phyloP scores from a whole-genome alignment of 2,113 vertebrate species.

The Spea bombifrons region DNA sequence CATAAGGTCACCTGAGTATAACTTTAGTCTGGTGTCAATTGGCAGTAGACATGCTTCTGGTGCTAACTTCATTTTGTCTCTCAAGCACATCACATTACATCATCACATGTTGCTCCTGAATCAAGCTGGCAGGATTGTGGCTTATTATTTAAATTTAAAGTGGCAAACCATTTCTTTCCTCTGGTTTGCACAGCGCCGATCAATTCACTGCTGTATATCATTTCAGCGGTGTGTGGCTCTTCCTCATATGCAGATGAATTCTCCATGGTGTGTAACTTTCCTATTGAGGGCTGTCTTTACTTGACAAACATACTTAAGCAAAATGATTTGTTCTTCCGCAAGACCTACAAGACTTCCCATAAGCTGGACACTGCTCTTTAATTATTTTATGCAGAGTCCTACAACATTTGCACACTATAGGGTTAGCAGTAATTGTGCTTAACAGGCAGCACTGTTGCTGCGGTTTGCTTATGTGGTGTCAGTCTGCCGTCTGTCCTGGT shows the following conservation, averaged over 20 bases:
- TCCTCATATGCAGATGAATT: background rate
- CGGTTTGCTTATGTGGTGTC: background rate
- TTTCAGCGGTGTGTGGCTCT: background rate
- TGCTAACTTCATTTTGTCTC: slow-evolving; percentile 29
- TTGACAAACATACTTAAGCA: background rate
- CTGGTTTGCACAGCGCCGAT: too few relatives aligned
- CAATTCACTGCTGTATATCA: background rate
- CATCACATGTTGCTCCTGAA: slow-evolving; percentile 18
- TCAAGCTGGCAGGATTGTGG: too few relatives aligned
- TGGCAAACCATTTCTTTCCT: too few relatives aligned
- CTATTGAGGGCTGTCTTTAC: background rate
- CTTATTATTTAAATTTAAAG: too few relatives aligned
- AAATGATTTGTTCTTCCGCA: slow-evolving; percentile 3
- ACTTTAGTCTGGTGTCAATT: background rate
- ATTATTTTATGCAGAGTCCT: background rate
- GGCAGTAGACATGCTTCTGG: background rate
- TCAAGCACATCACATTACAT: slow-evolving; percentile 42
- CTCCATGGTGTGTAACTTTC: background rate
- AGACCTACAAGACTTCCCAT: slow-evolving; percentile 9
- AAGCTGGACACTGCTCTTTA: background rate
- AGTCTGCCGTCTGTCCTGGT: background rate
- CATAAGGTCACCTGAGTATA: background rate
- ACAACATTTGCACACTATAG: background rate
- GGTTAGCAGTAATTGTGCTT: background rate
- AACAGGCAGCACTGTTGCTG: background rate